Evolutionary conservation across 2,888 invertebrate species (phyloP).

Genomic region (Cephonodes hylas): DNA sequence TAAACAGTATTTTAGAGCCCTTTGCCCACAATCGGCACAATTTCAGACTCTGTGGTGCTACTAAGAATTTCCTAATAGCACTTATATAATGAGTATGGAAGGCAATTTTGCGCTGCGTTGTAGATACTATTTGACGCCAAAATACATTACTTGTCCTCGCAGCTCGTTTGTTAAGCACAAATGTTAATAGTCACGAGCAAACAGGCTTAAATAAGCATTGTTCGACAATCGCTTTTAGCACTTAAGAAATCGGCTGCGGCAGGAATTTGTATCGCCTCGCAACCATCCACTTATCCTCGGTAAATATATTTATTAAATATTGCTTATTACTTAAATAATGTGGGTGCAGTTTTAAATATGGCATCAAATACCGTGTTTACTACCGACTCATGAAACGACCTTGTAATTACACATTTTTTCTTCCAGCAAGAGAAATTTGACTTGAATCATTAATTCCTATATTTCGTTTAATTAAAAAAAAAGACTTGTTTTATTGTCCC

Average conservation of each 20-base stretch:
- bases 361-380: no score
- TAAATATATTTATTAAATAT: slow-evolving; percentile 24
- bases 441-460: no score
- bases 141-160: slow-evolving; percentile 46
- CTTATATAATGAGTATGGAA: no score
- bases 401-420: no score
- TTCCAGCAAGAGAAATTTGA: no score
- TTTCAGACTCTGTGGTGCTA: no score
- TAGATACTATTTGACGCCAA: slow-evolving; percentile 2
- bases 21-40: no score
- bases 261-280: slow-evolving; percentile 32
- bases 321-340: not conserved
- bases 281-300: slow-evolving; percentile 29
- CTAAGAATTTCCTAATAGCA: not conserved
- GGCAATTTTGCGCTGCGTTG: not conserved
- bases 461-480: no score
- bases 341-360: not conserved
- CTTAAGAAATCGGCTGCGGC: slow-evolving; percentile 42
- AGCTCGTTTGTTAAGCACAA: slow-evolving; percentile 55
- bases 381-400: no score
- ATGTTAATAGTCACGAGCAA: slow-evolving; percentile 45
- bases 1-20: no score
- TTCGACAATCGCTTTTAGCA: slow-evolving; percentile 54
- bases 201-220: slow-evolving; percentile 20
- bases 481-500: no score